Evolutionary conservation across 1,140 invertebrate genomes (phyloP).

Genomic region (Paracyclopina nana): DNA sequence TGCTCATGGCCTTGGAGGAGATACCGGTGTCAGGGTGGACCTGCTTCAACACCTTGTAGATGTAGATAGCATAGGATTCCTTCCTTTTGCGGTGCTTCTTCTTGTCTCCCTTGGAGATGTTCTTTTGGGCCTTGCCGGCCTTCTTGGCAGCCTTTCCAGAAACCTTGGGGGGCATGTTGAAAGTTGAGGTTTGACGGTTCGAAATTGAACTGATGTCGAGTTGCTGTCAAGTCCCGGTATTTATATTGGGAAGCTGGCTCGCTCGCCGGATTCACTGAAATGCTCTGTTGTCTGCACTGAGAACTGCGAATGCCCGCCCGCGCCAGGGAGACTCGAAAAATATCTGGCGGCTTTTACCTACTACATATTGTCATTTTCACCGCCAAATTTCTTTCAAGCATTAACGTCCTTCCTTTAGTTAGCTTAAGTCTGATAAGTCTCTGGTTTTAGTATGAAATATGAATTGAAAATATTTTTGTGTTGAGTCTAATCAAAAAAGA

Average conservation of each 20-base stretch:
- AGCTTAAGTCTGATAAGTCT: no score
- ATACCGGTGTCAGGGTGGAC: slow-evolving; percentile 47
- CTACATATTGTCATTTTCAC: no score
- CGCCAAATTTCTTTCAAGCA: no score
- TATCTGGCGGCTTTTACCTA: no score
- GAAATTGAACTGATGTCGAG: not conserved
- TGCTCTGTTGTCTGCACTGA: not conserved
- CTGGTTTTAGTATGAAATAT: no score
- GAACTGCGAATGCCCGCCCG: not conserved
- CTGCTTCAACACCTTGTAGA: slow-evolving; percentile 48
- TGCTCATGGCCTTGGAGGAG: slow-evolving; percentile 33
- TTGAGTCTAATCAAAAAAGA: no score
- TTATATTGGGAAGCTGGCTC: not conserved
- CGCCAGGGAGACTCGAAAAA: no score
- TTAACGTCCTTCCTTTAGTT: no score
- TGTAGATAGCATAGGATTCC: slow-evolving; percentile 45
- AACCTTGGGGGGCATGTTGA: slow-evolving; percentile 22
- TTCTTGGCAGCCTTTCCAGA: slow-evolving; percentile 25
- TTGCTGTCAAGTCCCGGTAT: not conserved
- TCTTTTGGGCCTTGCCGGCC: slow-evolving; percentile 24
- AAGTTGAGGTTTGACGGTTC: not conserved
- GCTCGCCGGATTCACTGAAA: not conserved
- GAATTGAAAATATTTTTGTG: no score
- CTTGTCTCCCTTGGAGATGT: slow-evolving; percentile 26
- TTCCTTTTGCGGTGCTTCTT: slow-evolving; percentile 34